These are phyloP conservation scores for Drosophila lini DNA, from an alignment of 1,140 invertebrate genomes.

Conservation along the genomic window DNA sequence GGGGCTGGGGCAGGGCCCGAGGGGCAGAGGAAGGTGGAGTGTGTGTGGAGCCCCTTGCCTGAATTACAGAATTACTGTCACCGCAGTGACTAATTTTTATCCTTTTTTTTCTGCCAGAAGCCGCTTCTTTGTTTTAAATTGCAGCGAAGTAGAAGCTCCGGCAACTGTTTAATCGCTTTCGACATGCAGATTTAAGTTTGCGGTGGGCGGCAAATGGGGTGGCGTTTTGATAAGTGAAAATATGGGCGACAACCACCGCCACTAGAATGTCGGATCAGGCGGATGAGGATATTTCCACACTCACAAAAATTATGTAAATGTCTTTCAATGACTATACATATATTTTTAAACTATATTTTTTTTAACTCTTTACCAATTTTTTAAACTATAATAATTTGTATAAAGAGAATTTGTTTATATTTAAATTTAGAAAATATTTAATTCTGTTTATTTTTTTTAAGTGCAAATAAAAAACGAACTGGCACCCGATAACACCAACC, in stretches of 20 bases:
- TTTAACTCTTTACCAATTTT: no score
- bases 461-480: constrained; percentile 22
- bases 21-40: constrained; percentile 2
- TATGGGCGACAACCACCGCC: constrained; percentile 55
- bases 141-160: constrained; percentile 44
- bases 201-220: constrained; percentile 21
- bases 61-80: constrained; percentile 78
- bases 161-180: constrained; percentile 82
- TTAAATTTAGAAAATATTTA: not conserved
- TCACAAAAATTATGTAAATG: not conserved
- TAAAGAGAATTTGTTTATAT: not conserved
- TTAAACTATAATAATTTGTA: no score
- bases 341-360: no score
- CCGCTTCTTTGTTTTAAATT: constrained; percentile 74
- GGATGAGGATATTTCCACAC: constrained; percentile 61
- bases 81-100: constrained; percentile 82
- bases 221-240: constrained; percentile 71
- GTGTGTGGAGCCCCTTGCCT: constrained; percentile 31
- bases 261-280: constrained; percentile 16
- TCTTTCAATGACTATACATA: not conserved
- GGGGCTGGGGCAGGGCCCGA: not conserved
- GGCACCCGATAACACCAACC: constrained; percentile 58
- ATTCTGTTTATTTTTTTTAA: not conserved
- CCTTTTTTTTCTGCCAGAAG: constrained; percentile 54
- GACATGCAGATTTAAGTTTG: constrained; percentile 83